Evolutionary conservation across 2,113 vertebrate genomes (phyloP), one percentile per base, ranked within the genome.

Genomic region (Carettochelys insculpta): DNA sequence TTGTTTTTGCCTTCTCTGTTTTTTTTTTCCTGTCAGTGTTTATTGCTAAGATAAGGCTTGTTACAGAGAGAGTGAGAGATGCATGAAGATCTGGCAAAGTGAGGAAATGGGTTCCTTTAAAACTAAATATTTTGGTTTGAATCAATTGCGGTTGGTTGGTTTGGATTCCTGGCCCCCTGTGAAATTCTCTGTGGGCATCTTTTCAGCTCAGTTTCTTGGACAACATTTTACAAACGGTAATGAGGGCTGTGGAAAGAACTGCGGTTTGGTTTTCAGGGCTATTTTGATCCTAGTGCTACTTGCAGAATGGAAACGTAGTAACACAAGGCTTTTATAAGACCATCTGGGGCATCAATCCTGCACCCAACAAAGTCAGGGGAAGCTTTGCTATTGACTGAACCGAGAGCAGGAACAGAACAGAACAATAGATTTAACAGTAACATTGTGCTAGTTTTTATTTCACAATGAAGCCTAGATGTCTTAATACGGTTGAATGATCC

Each of bases 241-340:
- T 2, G n/a, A 86, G 41, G 68, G 51, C 68, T 41, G 73, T 5
- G 86, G 91, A 89, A 94, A 84, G 68, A 94, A 68, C 86, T n/a
- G 86, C 81, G 91, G 93, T 89, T 94, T 89, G 47, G 76, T 91
- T 91, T 80, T 77, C 88, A 54, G 91, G 61, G 88, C 16, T 78
- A 89, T 75, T 89, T 83, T 83, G 83, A 93, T 71, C 54, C 56
- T 78, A 83, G 68, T 8, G 1, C 68, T 84, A 8, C 80, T 91
- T 94, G 56, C 91, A 93, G 80, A 78, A 81, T 83, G 79, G 82
- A 89, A 94, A 88, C 5, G 38, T 61, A 88, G 76, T 71, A 50
- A 54, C 68, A 65, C 79, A 68, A 53, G 65, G n/a, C 88, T 73
- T 86, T 83, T 56, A 86, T 80, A 45, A 48, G 14, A 11, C 17